phyloP scores from a whole-genome alignment of 2,113 vertebrate species.

The Etheostoma cragini region DNA sequence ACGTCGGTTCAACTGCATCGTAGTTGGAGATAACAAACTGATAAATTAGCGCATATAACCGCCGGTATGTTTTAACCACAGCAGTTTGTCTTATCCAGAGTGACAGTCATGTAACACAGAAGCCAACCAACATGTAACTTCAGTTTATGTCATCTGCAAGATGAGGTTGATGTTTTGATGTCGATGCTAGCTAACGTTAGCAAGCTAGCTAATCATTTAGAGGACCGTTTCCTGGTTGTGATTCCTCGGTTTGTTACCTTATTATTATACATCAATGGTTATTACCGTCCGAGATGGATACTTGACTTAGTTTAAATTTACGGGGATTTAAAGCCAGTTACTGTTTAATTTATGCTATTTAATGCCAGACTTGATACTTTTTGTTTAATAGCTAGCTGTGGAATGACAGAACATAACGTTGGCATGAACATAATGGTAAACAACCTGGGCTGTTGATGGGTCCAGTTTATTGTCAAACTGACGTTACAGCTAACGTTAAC shows the following conservation, averaged over 20 bases:
- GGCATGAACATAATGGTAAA: neutral
- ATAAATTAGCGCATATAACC: neutral
- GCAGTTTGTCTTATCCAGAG: neutral
- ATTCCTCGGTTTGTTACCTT: slow-evolving; percentile 23
- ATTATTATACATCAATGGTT: neutral
- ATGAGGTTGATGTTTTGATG: slow-evolving; percentile 53
- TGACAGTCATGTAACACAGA: neutral
- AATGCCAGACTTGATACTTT: neutral
- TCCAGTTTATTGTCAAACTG: slow-evolving; percentile 1
- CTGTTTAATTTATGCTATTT: neutral
- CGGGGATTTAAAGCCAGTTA: accelerated
- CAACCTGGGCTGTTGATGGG: neutral
- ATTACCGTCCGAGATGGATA: neutral
- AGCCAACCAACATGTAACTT: neutral
- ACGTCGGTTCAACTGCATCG: slow-evolving; percentile 31
- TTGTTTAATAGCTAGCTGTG: neutral
- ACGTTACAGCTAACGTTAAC: neutral
- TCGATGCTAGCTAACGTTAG: slow-evolving; percentile 53
- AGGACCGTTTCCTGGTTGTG: slow-evolving; percentile 74
- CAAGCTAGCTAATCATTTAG: slow-evolving; percentile 53
- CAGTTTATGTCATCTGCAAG: slow-evolving; percentile 29
- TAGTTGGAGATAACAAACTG: slow-evolving; percentile 33
- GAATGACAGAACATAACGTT: neutral
- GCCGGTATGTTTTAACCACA: neutral
- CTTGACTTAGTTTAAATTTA: neutral